Base-by-base conservation (phyloP, 2,797 vertebrate species). In the Poeciliopsis presidionis region DNA sequence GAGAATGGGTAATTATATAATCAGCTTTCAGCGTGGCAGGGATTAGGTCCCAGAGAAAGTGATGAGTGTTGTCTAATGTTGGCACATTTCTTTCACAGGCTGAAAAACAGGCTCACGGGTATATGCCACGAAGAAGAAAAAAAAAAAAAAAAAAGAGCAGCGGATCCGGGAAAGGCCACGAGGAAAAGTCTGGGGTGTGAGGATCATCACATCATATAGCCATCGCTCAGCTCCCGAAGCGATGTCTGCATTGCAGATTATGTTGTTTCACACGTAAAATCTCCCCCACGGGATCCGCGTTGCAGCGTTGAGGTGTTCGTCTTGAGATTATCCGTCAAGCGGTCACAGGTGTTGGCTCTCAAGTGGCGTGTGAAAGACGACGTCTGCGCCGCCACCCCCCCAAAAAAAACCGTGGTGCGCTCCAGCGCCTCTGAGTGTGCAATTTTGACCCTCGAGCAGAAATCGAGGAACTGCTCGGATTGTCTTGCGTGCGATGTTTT, bases 1-100 rank as follows among this genome's bases (percentile, higher is more conserved):
- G 87, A 91, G 86, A 94, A 92, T 90, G 91, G 90, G 81, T 91
- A 93, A 94, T 91, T 93, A 90, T 93, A 92, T 90, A 91, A 93
- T 92, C 90, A 91, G 92, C 91, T 93, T 91, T 91, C 82, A 87
- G 84, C 13, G 49, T 92, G 79, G 86, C 84, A 87, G 70, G 85
- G 90, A 91, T 92, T 90, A 85, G 79, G 89, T 84, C 89, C 85
- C 80, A 51, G 82, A 81, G 90, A 90, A 89, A 90, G 84, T 81
- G 75, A 90, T 84, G 73, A 80, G 78, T 47, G 83, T 83, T 76
- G 85, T 88, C 84, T 88, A 88, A 89, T 89, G 87, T 43, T 90
- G 86, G 75, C 88, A 86, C 75, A 80, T 85, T 87, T 88, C 75
- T 83, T 86, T 91, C 88, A 84, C 84, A 77, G 61, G 71, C 79